A percentile compares a stretch with the other conserved stretches of the same genome.
These are phyloP conservation scores for Drosophila fulvimacula DNA, from an alignment of 2,888 invertebrate species.

Conservation along the genomic window DNA sequence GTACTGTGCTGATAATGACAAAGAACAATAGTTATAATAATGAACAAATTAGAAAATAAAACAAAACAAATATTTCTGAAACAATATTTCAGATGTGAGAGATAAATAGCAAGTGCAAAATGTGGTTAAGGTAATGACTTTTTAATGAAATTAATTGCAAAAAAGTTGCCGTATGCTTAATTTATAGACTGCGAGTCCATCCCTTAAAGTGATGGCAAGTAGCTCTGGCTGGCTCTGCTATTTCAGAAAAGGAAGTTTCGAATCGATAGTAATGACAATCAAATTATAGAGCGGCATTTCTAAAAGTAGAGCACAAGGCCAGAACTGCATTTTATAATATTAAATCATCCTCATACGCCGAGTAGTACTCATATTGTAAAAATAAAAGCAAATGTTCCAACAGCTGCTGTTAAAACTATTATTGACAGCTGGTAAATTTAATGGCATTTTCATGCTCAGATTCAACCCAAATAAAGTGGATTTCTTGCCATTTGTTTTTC, in stretches of 20 bases:
- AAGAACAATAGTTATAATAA: conserved; percentile 51
- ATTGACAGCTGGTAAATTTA: conserved; percentile 63
- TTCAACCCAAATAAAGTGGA: conserved; percentile 42
- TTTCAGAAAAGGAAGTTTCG: conserved; percentile 10
- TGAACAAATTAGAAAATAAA: conserved; percentile 31
- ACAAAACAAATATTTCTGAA: conserved; percentile 1
- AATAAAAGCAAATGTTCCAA: conserved; percentile 36
- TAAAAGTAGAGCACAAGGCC: conserved; percentile 3
- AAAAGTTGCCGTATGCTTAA: background rate
- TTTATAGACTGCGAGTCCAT: background rate
- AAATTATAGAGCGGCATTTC: background rate
- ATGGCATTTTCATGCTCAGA: conserved; percentile 48
- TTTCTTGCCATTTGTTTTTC: conserved; percentile 8
- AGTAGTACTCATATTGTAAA: conserved; percentile 20
- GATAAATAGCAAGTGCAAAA: conserved; percentile 20
- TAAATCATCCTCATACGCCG: conserved; percentile 24
- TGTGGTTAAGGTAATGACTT: conserved; percentile 26
- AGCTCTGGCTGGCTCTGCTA: background rate
- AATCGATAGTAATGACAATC: conserved; percentile 8
- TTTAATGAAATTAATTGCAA: conserved; percentile 4
- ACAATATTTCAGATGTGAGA: background rate
- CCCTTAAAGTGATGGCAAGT: background rate
- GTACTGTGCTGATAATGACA: conserved; percentile 27
- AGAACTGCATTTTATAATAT: conserved; percentile 24
- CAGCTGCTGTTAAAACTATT: conserved; percentile 49